A percentile compares a stretch with the other conserved stretches of the same genome.
Evolutionary conservation across 2,113 vertebrate genomes (phyloP).

Genomic region (Crocuta crocuta): DNA sequence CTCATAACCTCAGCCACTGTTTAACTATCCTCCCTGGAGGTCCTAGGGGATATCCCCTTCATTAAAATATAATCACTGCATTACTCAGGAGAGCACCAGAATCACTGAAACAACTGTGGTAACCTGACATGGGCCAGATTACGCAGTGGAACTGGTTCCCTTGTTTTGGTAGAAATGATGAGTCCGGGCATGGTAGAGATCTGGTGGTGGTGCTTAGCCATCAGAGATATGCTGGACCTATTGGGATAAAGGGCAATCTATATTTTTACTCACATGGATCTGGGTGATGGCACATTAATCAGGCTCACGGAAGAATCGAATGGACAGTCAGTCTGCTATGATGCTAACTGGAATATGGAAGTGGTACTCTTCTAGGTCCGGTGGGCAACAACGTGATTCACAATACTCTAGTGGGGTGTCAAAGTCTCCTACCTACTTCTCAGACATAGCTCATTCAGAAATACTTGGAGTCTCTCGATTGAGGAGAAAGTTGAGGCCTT

Average conservation of each 20-base stretch:
- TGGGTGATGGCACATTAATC: neutral
- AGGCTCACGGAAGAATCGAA: neutral
- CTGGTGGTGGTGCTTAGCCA: neutral
- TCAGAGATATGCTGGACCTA: neutral
- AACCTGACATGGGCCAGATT: neutral
- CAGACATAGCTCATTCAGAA: neutral
- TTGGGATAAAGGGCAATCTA: neutral
- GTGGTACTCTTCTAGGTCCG: neutral
- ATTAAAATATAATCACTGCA: neutral
- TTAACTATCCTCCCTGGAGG: neutral
- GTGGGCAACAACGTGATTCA: neutral
- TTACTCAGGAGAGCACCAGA: neutral
- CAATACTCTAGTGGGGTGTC: neutral
- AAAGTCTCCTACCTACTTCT: neutral
- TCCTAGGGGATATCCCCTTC: neutral
- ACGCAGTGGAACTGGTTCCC: neutral
- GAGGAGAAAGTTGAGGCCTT: neutral
- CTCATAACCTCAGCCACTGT: neutral
- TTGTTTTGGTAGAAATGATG: neutral
- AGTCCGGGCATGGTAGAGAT: neutral
- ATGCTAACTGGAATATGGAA: neutral
- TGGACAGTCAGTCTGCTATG: neutral
- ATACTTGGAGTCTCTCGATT: neutral
- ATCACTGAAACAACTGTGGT: neutral
- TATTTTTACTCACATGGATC: neutral